A percentile compares a stretch with the other conserved stretches of the same genome.
Evolutionary conservation across 2,888 invertebrate genomes (phyloP).

Genomic region (Dryocosmus kuriphilus): DNA sequence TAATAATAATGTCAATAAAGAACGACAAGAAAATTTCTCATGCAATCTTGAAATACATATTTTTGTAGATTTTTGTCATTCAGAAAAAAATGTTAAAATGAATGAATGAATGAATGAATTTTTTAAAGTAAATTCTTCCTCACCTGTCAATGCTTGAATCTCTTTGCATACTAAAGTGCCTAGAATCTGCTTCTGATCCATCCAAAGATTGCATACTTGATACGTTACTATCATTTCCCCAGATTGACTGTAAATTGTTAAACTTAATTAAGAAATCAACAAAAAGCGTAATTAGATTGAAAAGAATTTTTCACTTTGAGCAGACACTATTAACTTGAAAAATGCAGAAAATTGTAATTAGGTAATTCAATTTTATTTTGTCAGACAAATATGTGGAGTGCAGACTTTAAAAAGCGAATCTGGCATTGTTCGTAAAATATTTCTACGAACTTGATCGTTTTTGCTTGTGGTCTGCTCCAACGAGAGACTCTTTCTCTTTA

Average conservation of each 20-base stretch:
- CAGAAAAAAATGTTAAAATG: no score
- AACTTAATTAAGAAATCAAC: no score
- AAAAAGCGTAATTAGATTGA: no score
- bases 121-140: neutral
- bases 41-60: neutral
- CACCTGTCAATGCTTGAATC: constrained; percentile 90
- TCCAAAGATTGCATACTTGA: constrained; percentile 90
- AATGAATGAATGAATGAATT: no score
- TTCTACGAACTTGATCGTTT: constrained; percentile 64
- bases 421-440: neutral
- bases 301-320: neutral
- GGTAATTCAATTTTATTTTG: neutral
- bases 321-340: neutral
- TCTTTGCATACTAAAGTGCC: constrained; percentile 82
- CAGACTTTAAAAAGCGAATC: constrained; percentile 3
- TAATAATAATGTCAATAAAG: constrained; percentile 37
- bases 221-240: constrained; percentile 91
- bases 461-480: constrained; percentile 83
- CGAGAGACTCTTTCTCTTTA: constrained; percentile 85
- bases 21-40: neutral
- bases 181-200: constrained; percentile 79
- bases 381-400: neutral
- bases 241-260: constrained; percentile 81
- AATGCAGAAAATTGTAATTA: neutral
- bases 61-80: no score